A percentile compares a stretch with the other conserved stretches of the same genome.
Conservation (phyloP, 2,797 vertebrate species). For the Squalus acanthias region DNA sequence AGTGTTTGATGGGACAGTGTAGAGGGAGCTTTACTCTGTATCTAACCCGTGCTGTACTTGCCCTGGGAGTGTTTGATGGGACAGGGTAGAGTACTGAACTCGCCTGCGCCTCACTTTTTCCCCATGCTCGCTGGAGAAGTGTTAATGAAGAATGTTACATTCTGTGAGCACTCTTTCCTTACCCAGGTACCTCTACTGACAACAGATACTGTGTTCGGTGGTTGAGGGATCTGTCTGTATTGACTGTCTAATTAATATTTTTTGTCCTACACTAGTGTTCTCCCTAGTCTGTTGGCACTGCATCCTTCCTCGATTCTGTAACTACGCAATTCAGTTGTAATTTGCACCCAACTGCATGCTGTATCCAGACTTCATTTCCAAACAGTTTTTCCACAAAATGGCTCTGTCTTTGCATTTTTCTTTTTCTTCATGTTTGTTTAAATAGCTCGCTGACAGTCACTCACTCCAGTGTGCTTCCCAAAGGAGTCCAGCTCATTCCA, state of each 20-base stretch:
- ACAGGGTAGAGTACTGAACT: not conserved
- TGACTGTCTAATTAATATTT: not conserved
- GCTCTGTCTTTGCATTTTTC: not conserved
- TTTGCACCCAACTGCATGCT: not conserved
- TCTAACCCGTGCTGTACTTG: too few relatives aligned
- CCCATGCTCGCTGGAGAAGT: not conserved
- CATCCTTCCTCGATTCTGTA: not conserved
- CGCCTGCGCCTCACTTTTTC: not conserved
- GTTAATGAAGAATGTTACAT: not conserved
- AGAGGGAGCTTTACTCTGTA: too few relatives aligned
- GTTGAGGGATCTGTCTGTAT: not conserved
- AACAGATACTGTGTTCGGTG: not conserved
- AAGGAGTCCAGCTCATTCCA: conserved; percentile 1
- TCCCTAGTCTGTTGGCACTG: not conserved
- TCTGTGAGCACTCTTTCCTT: not conserved
- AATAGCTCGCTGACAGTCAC: not conserved
- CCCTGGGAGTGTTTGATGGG: too few relatives aligned
- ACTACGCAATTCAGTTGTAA: not conserved
- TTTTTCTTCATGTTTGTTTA: conserved; percentile 31
- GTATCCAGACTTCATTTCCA: not conserved
- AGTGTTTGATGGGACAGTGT: too few relatives aligned
- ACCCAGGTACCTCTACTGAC: not conserved
- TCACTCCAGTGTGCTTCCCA: conserved; percentile 15
- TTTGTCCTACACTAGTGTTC: not conserved
- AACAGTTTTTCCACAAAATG: not conserved